Evolutionary conservation across 2,888 invertebrate species (phyloP), one percentile per base, ranked within the genome.

Genomic region (Linyphia triangularis): DNA sequence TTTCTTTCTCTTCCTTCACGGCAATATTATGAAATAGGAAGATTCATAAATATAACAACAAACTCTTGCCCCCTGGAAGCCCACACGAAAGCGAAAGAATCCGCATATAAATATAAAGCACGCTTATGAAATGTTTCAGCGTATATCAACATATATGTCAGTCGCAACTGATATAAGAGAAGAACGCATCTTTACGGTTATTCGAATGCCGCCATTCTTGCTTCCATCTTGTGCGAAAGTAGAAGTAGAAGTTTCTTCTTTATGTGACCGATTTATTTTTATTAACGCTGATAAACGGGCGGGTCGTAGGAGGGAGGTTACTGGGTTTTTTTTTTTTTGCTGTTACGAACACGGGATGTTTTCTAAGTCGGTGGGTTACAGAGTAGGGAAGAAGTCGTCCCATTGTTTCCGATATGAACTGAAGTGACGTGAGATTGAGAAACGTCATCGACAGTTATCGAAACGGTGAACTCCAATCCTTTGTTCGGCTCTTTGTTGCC

Each of bases 71-170:
- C 22, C 40, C 65, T 10, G 61, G 63, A 40, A 59, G 59, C 61
- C 30, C 26, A 19, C 67, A 24, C 43, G 28, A 81, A 19, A 37
- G 61, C 70, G n/a, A 24, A 28, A 59, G 82, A 24, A 72, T 72
- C 26, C 37, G 59, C 26, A 82, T 82, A 82, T 82, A 82, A 82
- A 82, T 85, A 85, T 77, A 85, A 85, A 85, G 43, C 37, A 33
- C 51, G 43, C 75, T 79, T 88, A 88, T 88, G 86, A 82, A 88
- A 88, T 81, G 65, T 88, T 88, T 88, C 73, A 88, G 51, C 81
- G 73, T 82, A 82, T 73, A 88, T 88, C 86, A 88, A 88, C 86
- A 88, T 88, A 81, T 81, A 81, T 88, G 86, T 88, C 86, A 88
- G 16, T 43, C n/a, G 30, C 86, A 88, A 81, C 86, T 82, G 81